Evolutionary conservation across 1,140 invertebrate species (phyloP).

Genomic region (Caerostris extrusa): DNA sequence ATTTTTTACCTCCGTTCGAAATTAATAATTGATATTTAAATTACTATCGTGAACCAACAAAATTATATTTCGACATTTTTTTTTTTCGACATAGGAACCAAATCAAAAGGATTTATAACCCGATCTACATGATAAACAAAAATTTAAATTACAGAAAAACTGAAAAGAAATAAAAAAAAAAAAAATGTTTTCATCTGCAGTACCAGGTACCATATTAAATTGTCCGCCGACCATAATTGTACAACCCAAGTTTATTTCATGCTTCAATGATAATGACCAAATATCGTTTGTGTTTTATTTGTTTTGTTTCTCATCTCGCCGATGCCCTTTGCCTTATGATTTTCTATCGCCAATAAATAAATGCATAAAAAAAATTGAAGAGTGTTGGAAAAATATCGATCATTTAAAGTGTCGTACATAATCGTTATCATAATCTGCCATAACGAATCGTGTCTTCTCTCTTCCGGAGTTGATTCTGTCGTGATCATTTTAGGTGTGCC

Average conservation of each 20-base stretch:
- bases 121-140: background rate
- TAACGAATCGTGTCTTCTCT: constrained; percentile 64
- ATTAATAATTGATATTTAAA: too few relatives aligned
- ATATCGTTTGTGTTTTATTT: constrained; percentile 14
- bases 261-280: constrained; percentile 69
- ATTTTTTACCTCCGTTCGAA: too few relatives aligned
- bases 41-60: background rate
- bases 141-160: background rate
- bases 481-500: constrained; percentile 66
- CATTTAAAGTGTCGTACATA: constrained; percentile 75
- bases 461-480: constrained; percentile 62
- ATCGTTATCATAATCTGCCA: constrained; percentile 72
- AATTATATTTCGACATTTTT: background rate
- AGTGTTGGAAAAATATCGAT: constrained; percentile 67
- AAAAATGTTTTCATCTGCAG: background rate
- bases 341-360: background rate
- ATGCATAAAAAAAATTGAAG: background rate
- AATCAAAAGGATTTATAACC: background rate
- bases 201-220: constrained; percentile 39
- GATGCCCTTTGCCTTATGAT: constrained; percentile 53
- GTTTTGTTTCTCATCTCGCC: constrained; percentile 15
- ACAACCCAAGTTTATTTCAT: constrained; percentile 70
- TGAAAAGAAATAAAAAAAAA: background rate
- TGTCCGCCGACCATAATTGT: constrained; percentile 48
- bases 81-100: background rate